phyloP scores from a whole-genome alignment of 1,140 invertebrate genomes.

The Ceratitis capitata region DNA sequence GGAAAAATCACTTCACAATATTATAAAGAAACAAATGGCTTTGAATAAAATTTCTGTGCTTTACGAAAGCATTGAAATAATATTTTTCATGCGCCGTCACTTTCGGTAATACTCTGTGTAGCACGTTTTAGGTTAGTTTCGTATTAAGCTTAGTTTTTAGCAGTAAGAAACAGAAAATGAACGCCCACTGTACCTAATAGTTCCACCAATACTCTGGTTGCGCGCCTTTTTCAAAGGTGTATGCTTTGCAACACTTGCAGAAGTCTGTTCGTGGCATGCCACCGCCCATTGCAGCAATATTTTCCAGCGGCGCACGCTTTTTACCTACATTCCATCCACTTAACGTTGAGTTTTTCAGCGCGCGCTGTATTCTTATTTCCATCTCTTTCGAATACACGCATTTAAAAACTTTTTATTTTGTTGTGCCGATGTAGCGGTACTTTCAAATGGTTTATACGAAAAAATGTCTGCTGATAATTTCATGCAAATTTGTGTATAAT shows the following conservation, averaged over 20 bases:
- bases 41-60: too few relatives aligned
- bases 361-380: neutral
- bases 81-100: too few relatives aligned
- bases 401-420: neutral
- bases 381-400: neutral
- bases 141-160: too few relatives aligned
- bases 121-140: too few relatives aligned
- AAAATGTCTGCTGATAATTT: conserved; percentile 12
- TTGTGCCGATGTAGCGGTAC: neutral
- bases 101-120: too few relatives aligned
- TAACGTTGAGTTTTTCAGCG: neutral
- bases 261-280: neutral
- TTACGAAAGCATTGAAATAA: too few relatives aligned
- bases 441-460: neutral
- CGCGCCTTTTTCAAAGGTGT: too few relatives aligned
- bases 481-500: conserved; percentile 22
- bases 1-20: too few relatives aligned
- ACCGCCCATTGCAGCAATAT: neutral
- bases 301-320: neutral
- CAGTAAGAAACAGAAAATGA: too few relatives aligned
- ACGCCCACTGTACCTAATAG: too few relatives aligned
- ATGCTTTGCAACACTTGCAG: neutral
- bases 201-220: too few relatives aligned
- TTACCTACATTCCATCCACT: neutral
- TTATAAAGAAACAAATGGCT: too few relatives aligned